A percentile compares a stretch with the other conserved stretches of the same genome.
These are phyloP conservation scores for Anarhynchus alexandrinus DNA, from an alignment of 2,113 vertebrate species.

Conservation along the genomic window DNA sequence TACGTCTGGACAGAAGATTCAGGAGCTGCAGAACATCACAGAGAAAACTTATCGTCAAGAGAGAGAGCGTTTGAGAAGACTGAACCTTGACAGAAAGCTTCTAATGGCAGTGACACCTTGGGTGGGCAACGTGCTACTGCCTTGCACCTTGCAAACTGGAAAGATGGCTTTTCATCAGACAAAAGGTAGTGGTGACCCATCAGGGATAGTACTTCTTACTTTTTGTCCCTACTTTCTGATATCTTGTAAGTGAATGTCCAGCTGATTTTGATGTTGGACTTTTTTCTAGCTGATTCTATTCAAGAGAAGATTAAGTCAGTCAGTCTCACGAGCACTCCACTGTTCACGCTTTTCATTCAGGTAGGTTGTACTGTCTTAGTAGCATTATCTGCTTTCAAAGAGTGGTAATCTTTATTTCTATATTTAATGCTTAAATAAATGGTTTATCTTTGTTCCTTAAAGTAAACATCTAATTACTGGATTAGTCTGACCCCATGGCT, in stretches of 20 bases:
- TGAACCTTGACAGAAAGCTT: constrained; percentile 66
- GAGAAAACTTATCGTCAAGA: not conserved
- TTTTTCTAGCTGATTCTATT: constrained; percentile 69
- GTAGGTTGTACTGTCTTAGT: constrained; percentile 3
- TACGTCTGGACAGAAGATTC: not conserved
- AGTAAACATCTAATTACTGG: not conserved
- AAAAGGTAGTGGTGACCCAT: constrained; percentile 58
- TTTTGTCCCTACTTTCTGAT: not conserved
- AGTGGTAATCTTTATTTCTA: not conserved
- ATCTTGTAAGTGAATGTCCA: not conserved
- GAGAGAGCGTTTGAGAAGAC: not conserved
- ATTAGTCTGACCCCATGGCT: not conserved
- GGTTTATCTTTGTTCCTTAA: not conserved
- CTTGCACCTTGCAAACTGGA: not conserved
- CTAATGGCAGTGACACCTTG: constrained; percentile 80
- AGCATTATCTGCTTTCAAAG: not conserved
- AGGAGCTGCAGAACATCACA: not conserved
- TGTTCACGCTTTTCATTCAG: constrained; percentile 83
- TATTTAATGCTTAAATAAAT: not conserved
- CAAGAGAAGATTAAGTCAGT: constrained; percentile 33
- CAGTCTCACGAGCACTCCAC: constrained; percentile 69
- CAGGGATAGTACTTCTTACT: not conserved
- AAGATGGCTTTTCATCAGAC: not conserved
- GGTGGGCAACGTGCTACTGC: constrained; percentile 81
- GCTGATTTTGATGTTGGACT: not conserved